Conservation (phyloP, 2,797 vertebrate genomes). For the Anabas testudineus region DNA sequence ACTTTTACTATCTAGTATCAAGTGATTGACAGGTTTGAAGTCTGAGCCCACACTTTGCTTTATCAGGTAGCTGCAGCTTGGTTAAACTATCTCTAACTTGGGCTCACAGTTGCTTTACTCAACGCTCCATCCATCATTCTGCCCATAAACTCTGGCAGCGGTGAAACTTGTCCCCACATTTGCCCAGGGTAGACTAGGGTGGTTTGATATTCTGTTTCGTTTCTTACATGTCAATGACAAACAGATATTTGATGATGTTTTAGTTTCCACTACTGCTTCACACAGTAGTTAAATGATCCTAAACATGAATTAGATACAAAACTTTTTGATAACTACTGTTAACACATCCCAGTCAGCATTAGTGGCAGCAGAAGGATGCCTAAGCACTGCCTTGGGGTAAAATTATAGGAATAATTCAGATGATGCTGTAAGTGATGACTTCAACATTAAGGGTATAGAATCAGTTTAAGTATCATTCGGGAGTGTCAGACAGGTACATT, state of each 20-base stretch:
- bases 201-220: conserved; percentile 8
- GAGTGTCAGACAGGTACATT: conserved; percentile 24
- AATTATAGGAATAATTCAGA: conserved; percentile 60
- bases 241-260: too few relatives aligned
- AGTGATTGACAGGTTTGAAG: conserved; percentile 66
- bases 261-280: background rate
- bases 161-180: conserved; percentile 41
- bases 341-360: conserved; percentile 23
- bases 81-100: conserved; percentile 77
- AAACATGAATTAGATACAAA: background rate
- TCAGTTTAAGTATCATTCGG: conserved; percentile 16
- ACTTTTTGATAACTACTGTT: background rate
- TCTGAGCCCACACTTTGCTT: conserved; percentile 63
- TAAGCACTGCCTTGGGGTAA: conserved; percentile 52
- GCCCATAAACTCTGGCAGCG: conserved; percentile 42
- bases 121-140: conserved; percentile 68
- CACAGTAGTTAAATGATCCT: background rate
- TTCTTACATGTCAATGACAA: too few relatives aligned
- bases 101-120: conserved; percentile 52
- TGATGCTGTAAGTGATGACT: conserved; percentile 54
- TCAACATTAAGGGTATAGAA: conserved; percentile 62
- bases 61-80: conserved; percentile 79
- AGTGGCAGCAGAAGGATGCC: conserved; percentile 30
- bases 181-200: conserved; percentile 10
- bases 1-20: conserved; percentile 62